Evolutionary conservation across 2,888 invertebrate genomes (phyloP).

Genomic region (Mythimna vitellina): DNA sequence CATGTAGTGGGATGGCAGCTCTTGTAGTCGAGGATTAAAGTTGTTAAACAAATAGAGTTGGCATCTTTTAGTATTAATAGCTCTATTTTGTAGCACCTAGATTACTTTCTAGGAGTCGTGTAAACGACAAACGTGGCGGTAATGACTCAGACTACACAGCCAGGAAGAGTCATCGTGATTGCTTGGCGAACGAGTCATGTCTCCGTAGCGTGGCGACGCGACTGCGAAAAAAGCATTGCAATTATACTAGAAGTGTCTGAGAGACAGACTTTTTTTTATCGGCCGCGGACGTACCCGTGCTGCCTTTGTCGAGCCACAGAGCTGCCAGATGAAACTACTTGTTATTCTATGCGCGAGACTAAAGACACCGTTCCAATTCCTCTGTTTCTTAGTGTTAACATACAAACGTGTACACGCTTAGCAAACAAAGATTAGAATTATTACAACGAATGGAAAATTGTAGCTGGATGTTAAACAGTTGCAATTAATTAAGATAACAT

Average conservation of each 20-base stretch:
- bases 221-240: conserved; percentile 71
- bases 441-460: conserved; percentile 50
- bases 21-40: not conserved
- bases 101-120: conserved; percentile 11
- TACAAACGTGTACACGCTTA: conserved; percentile 32
- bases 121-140: conserved; percentile 35
- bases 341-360: conserved; percentile 63
- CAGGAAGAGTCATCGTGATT: conserved; percentile 71
- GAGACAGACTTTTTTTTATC: conserved; percentile 64
- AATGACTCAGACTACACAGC: conserved; percentile 68
- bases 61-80: conserved; percentile 10
- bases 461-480: conserved; percentile 27
- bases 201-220: conserved; percentile 68
- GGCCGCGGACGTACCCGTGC: conserved; percentile 45
- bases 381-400: conserved; percentile 51
- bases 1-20: not conserved
- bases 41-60: not conserved
- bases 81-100: not conserved
- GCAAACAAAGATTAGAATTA: conserved; percentile 49
- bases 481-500: conserved; percentile 44
- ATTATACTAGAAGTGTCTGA: conserved; percentile 68
- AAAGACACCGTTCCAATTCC: conserved; percentile 51
- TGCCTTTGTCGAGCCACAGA: conserved; percentile 46
- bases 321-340: conserved; percentile 62
- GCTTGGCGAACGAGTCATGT: conserved; percentile 69